Evolutionary conservation across 2,113 vertebrate genomes (phyloP).

Genomic region (Xiphias gladius): DNA sequence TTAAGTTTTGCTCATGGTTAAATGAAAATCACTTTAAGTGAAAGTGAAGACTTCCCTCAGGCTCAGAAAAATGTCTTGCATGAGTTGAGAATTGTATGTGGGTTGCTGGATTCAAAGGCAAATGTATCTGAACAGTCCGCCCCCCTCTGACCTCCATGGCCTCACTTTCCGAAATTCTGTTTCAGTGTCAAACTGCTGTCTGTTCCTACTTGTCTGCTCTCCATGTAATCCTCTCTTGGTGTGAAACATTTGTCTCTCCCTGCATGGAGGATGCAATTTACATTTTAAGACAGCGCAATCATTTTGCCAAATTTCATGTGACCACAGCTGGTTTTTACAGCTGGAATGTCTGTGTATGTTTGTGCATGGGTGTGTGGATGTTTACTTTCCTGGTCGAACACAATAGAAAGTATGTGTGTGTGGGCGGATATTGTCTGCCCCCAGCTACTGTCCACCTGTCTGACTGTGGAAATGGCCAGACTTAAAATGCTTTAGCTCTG

Average conservation of each 20-base stretch:
- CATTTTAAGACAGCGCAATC: constrained; percentile 16
- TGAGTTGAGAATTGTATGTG: constrained; percentile 1
- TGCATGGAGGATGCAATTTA: constrained; percentile 17
- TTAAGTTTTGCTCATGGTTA: constrained; percentile 10
- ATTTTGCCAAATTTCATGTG: constrained; percentile 29
- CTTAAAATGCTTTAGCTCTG: constrained; percentile 23
- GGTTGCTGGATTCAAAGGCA: constrained; percentile 16
- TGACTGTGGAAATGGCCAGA: constrained; percentile 12
- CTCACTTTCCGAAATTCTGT: background rate
- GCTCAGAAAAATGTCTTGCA: background rate
- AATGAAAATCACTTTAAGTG: constrained; percentile 23
- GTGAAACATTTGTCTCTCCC: background rate
- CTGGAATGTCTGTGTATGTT: constrained; percentile 18
- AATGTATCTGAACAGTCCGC: background rate
- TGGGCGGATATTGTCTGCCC: constrained; percentile 22
- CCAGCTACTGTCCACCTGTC: constrained; percentile 43
- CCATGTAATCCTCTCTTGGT: background rate
- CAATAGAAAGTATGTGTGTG: background rate
- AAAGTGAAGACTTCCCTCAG: constrained; percentile 12
- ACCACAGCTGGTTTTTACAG: constrained; percentile 35
- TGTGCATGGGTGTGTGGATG: constrained; percentile 16
- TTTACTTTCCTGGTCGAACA: constrained; percentile 14
- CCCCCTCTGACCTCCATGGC: background rate
- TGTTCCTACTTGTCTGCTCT: background rate
- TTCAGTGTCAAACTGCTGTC: constrained; percentile 13